Conservation (phyloP, 2,888 invertebrate species). For the Sympetrum striolatum region DNA sequence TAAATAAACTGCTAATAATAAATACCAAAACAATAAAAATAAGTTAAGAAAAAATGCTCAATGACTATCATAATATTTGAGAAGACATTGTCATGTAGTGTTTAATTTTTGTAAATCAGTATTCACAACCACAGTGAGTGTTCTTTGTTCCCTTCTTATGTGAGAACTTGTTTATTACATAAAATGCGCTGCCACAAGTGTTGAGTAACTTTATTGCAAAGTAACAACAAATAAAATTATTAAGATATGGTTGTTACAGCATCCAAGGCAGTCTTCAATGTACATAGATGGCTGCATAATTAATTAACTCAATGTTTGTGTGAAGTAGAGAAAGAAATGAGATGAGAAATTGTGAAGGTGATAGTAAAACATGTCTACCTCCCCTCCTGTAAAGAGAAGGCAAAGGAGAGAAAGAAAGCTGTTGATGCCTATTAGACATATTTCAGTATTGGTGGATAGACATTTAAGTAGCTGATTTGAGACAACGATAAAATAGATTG, state of each 20-base stretch:
- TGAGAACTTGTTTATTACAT: constrained; percentile 35
- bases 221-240: constrained; percentile 36
- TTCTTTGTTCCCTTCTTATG: constrained; percentile 41
- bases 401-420: constrained; percentile 30
- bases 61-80: constrained; percentile 43
- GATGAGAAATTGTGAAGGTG: constrained; percentile 29
- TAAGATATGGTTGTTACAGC: constrained; percentile 33
- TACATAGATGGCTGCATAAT: constrained; percentile 39
- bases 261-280: constrained; percentile 33
- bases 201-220: constrained; percentile 34
- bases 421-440: constrained; percentile 22
- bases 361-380: constrained; percentile 40
- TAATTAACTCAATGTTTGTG: constrained; percentile 38
- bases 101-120: constrained; percentile 38
- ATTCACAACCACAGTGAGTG: constrained; percentile 39
- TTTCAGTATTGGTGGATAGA: constrained; percentile 40
- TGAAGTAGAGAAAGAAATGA: constrained; percentile 40
- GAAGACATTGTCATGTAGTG: constrained; percentile 35
- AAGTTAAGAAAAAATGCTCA: constrained; percentile 39
- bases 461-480: constrained; percentile 32
- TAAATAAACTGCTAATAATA: constrained; percentile 30
- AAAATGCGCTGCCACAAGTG: constrained; percentile 42
- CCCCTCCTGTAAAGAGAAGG: constrained; percentile 40
- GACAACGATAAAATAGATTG: constrained; percentile 39
- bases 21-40: constrained; percentile 23